Evolutionary conservation across 2,797 vertebrate genomes (phyloP).

Genomic region (Rhinoraja longicauda): DNA sequence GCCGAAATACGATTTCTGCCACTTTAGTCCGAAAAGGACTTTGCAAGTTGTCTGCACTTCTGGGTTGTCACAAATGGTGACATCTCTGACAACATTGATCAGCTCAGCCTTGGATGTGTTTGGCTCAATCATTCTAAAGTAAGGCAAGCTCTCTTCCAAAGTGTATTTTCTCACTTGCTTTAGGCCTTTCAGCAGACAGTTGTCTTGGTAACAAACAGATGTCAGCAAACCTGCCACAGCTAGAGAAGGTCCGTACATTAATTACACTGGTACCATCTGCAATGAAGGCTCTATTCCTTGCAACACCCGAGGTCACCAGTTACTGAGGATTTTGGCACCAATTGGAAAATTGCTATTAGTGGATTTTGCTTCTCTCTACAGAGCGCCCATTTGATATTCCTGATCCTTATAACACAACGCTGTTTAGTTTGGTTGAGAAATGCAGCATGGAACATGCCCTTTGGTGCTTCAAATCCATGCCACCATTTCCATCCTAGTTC

Average conservation of each 20-base stretch:
- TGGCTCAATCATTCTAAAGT: not conserved
- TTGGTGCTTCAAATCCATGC: no score
- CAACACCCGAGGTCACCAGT: not conserved
- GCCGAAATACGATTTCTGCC: not conserved
- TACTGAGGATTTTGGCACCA: no score
- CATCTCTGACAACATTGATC: not conserved
- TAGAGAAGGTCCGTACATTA: not conserved
- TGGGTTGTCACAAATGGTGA: not conserved
- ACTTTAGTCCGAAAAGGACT: not conserved
- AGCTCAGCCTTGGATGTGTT: not conserved
- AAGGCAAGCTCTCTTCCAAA: not conserved
- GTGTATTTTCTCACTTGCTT: not conserved
- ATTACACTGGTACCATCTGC: not conserved
- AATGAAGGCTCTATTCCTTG: not conserved
- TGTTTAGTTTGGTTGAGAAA: no score
- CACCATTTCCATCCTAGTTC: no score
- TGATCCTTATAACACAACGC: not conserved
- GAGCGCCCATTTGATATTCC: not conserved
- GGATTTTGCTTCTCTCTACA: not conserved
- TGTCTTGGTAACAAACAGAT: not conserved
- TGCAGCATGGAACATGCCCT: no score
- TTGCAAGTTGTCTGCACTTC: not conserved
- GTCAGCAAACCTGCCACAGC: not conserved
- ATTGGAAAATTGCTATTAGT: not conserved
- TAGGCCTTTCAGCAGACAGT: not conserved